phyloP scores from a whole-genome alignment of 2,113 vertebrate species.

The Apeltes quadracus region DNA sequence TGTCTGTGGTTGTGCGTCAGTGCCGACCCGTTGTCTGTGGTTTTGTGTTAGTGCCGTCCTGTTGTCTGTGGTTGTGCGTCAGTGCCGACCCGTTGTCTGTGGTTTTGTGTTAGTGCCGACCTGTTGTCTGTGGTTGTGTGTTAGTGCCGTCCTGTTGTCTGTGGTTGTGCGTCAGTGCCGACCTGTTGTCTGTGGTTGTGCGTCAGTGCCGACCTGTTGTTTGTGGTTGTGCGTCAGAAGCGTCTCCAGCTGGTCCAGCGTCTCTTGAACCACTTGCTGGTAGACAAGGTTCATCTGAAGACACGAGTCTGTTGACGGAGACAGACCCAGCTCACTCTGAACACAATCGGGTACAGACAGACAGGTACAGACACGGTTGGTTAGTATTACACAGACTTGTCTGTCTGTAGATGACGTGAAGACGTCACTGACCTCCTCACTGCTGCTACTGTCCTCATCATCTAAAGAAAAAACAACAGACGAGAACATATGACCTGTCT shows the following conservation, averaged over 20 bases:
- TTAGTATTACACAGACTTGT: neutral
- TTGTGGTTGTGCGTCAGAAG: conserved; percentile 46
- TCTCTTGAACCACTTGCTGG: conserved; percentile 73
- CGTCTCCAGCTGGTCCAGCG: conserved; percentile 57
- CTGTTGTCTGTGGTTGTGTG: conserved; percentile 28
- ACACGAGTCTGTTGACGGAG: conserved; percentile 55
- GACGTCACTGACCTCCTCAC: conserved; percentile 60
- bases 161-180: conserved; percentile 36
- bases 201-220: conserved; percentile 44
- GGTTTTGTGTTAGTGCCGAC: conserved; percentile 31
- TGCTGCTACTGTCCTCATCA: conserved; percentile 41
- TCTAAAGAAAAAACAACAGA: conserved; percentile 31
- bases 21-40: no score
- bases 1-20: no score
- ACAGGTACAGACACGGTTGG: neutral
- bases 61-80: no score
- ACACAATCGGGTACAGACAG: conserved; percentile 5
- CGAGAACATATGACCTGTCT: neutral
- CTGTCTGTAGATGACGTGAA: neutral
- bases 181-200: conserved; percentile 46
- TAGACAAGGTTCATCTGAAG: conserved; percentile 77
- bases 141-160: no score
- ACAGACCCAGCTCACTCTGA: conserved; percentile 61
- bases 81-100: no score
- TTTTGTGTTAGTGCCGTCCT: no score